Base-by-base conservation (phyloP, 2,888 invertebrate genomes). In the Patella pellucida region DNA sequence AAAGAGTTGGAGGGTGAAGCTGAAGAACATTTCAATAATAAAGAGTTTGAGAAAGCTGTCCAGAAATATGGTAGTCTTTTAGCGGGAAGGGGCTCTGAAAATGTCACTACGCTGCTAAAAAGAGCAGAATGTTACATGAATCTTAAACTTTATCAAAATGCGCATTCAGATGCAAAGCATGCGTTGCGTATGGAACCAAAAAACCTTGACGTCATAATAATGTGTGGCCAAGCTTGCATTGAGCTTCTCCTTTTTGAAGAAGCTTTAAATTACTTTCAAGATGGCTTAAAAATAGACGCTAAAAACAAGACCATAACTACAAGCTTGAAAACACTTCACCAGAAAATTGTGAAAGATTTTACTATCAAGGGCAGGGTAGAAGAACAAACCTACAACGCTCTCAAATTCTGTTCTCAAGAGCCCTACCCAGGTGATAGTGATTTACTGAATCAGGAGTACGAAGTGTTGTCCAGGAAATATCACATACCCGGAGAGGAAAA, bases 361-460 rank as follows among this genome's bases (percentile, higher is more conserved):
- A 84, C 85, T 16, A 76, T 76, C 5, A 74, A 79, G 16, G 68
- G 54, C 2, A 76, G 72, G 12, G 62, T 76, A 11, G 70, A 80
- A n/a, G 87, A 87, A 62, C 75, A 78, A 12, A 78, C 79, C 2
- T 87, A 86, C 76, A 86, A 83, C 41, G 86, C 86, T 9, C 81
- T 87, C 9, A 80, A 83, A 23, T 79, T 87, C 71, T 86, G 87
- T 72, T 80, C 81, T 0, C 87, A 87, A 71, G 84, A 83, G 54
- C 79, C 82, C 4, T 88, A 88, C 72, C 88, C 88, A 7, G 88
- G 88, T 0, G 88, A 88, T 68, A 83, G 85, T 52, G 80, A 85
- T 70, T 79, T 86, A 23, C 82, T 84, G 3, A 82, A 77, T 19
- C 74, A 82, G 71, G 88, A 88, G 76, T 73, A 83, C 16, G 86